Conservation (phyloP, 2,888 invertebrate species). For the Tachina lurida region DNA sequence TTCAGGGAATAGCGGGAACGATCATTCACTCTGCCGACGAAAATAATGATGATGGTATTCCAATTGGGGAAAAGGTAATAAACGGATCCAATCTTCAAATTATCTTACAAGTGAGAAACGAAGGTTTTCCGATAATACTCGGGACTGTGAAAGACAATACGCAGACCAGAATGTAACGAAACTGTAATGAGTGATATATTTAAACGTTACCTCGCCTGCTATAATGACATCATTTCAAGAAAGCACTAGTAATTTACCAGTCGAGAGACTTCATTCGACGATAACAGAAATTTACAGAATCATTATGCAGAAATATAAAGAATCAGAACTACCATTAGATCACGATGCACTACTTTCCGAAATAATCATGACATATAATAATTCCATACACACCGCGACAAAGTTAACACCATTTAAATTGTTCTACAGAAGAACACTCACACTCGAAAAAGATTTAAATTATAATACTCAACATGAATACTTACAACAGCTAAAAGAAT, state of each 20-base stretch:
- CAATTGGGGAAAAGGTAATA: conserved; percentile 72
- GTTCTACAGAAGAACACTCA: background rate
- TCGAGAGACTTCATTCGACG: conserved; percentile 56
- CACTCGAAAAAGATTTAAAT: background rate
- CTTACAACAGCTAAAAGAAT: conserved; percentile 38
- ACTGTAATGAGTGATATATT: conserved; percentile 43
- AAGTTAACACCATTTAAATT: conserved; percentile 56
- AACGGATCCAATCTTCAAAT: conserved; percentile 71
- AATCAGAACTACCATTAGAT: conserved; percentile 16
- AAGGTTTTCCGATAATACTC: conserved; percentile 37
- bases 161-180: conserved; percentile 56
- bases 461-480: conserved; percentile 43
- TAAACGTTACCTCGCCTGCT: conserved; percentile 36
- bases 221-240: conserved; percentile 64
- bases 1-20: conserved; percentile 37
- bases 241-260: conserved; percentile 56
- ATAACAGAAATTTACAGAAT: conserved; percentile 65
- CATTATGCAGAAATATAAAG: conserved; percentile 45
- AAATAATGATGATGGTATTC: conserved; percentile 68
- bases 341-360: conserved; percentile 55
- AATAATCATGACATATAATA: conserved; percentile 53
- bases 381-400: conserved; percentile 57
- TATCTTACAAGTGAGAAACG: conserved; percentile 53
- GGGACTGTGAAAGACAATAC: conserved; percentile 60
- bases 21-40: conserved; percentile 67